Conservation (phyloP, 2,888 invertebrate species). For the Diploptera punctata region DNA sequence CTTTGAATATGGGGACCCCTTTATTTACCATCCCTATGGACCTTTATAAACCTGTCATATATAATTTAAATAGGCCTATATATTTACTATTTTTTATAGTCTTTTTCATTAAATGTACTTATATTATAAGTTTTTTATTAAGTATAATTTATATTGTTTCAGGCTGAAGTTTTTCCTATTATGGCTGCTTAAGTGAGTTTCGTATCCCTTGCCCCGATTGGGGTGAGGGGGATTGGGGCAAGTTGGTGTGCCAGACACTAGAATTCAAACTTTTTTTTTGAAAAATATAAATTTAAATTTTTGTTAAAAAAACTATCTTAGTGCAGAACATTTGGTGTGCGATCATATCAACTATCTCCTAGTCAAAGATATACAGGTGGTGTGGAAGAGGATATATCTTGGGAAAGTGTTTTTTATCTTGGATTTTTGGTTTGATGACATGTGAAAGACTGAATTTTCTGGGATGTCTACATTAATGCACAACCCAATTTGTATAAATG, state of each 20-base stretch:
- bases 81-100: too few species aligned
- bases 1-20: too few species aligned
- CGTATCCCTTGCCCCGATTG: slow-evolving; percentile 25
- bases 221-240: slow-evolving; percentile 25
- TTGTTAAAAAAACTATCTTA: too few species aligned
- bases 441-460: slow-evolving; percentile 7
- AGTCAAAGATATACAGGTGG: background rate
- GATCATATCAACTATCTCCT: slow-evolving; percentile 5
- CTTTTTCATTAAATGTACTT: too few species aligned
- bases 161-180: slow-evolving; percentile 33
- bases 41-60: too few species aligned
- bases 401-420: background rate
- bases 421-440: slow-evolving; percentile 7
- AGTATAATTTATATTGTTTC: slow-evolving; percentile 24
- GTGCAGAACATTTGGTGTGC: background rate
- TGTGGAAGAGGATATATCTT: background rate
- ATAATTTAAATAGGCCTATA: too few species aligned
- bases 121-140: too few species aligned
- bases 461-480: background rate
- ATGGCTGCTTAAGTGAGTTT: slow-evolving; percentile 36
- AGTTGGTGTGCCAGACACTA: background rate
- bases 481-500: slow-evolving; percentile 6
- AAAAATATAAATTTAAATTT: too few species aligned
- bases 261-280: too few species aligned
- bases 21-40: too few species aligned